Conservation (phyloP, 1,140 invertebrate species). For the Habropoda laboriosa region DNA sequence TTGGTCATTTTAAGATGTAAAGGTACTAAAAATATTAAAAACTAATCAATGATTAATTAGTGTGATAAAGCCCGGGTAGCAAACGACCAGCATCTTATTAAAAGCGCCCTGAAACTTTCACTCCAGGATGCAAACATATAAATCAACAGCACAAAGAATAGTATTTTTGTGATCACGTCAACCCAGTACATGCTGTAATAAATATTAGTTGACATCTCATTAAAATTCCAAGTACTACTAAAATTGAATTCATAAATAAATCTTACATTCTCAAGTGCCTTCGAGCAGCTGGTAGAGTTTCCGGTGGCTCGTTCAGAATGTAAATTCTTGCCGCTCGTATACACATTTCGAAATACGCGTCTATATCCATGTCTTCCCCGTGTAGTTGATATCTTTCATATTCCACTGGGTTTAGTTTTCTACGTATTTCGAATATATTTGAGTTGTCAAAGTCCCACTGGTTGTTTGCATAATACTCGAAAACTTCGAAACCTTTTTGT, state of each 20-base stretch:
- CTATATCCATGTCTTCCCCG: constrained; percentile 87
- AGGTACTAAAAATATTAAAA: constrained; percentile 42
- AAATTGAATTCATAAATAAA: constrained; percentile 24
- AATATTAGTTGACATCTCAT: not conserved
- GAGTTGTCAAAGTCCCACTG: constrained; percentile 91
- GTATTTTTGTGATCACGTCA: constrained; percentile 80
- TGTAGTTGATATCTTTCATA: constrained; percentile 86
- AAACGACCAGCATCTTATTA: constrained; percentile 60
- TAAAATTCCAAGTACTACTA: not conserved
- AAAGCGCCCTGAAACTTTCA: constrained; percentile 71
- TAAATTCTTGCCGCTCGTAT: constrained; percentile 88
- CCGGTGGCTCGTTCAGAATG: constrained; percentile 91
- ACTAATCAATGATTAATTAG: constrained; percentile 18
- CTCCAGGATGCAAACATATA: constrained; percentile 75
- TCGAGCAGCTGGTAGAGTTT: constrained; percentile 87
- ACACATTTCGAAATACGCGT: constrained; percentile 88
- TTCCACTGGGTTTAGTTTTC: constrained; percentile 85
- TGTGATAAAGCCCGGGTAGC: constrained; percentile 44
- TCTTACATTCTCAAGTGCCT: constrained; percentile 89
- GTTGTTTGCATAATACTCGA: constrained; percentile 93
- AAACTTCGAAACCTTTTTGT: constrained; percentile 91
- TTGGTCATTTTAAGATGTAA: constrained; percentile 65
- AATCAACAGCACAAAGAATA: constrained; percentile 79
- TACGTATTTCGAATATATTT: constrained; percentile 81
- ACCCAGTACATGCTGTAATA: constrained; percentile 85